Evolutionary conservation across 1,140 invertebrate species (phyloP), one percentile per base, ranked within the genome.

Genomic region (Dendroctonus valens): DNA sequence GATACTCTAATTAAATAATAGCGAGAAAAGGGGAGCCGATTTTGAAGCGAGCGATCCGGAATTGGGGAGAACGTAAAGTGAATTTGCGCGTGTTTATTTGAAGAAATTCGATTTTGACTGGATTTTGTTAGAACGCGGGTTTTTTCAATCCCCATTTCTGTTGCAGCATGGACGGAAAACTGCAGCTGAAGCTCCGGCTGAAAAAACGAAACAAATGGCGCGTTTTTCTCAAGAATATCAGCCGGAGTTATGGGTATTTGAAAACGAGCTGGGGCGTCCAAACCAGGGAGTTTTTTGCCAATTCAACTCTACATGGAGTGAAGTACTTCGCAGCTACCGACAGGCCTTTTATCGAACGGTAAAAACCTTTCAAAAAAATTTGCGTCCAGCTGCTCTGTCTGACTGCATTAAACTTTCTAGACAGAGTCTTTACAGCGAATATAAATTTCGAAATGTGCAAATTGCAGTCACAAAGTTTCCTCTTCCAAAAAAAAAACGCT

Each of bases 221-320:
- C 5, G 12, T n/a, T 6, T n/a, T 52, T 15, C 11, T 55, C 15
- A 50, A 49, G 11, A 55, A 42, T 41, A 41, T 54, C 11, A 40
- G 11, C 37, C 8, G 37, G 40, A 46, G 7, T 37, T 54, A 44
- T 12, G 51, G 37, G 3, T 65, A 58, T 44, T 44, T 81, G 37
- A 73, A 75, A 51, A 81, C 83, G 0, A 88, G 86, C 70, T 81
- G 85, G 69, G 80, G 81, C 44, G 84, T 87, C 71, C 87, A 89
- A 74, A 85, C 84, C 49, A 63, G 49, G 39, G 59, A 0, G 65
- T 89, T 88, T 73, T 89, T 89, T 69, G 83, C 87, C 58, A 85
- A 89, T 69, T 88, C 86, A 0, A 88, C 87, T 3, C 79, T 89
- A 5, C 88, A 89, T 71, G 88, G 88, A 5, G 87, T 90, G 0